A percentile compares a stretch with the other conserved stretches of the same genome.
Evolutionary conservation across 2,797 vertebrate genomes (phyloP).

Genomic region (Labroides dimidiatus): DNA sequence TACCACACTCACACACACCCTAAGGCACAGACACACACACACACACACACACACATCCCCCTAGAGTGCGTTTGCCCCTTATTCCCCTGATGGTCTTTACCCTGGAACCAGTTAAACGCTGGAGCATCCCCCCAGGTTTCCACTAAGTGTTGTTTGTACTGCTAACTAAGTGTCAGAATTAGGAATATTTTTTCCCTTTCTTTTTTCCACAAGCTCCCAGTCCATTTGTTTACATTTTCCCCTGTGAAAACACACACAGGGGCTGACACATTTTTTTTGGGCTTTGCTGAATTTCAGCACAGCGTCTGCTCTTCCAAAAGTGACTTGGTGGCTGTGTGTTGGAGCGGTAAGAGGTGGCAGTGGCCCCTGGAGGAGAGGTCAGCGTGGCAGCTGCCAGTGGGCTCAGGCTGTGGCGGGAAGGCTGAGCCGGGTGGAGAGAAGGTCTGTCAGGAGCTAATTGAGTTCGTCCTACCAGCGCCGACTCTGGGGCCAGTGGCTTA

Average conservation of each 20-base stretch:
- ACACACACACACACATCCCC: constrained; percentile 47
- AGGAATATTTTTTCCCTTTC: constrained; percentile 47
- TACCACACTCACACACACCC: constrained; percentile 53
- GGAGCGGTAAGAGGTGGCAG: constrained; percentile 70
- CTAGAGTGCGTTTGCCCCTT: constrained; percentile 52
- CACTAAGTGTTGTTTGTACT: constrained; percentile 29
- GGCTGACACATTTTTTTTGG: constrained; percentile 32
- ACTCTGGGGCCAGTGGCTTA: constrained; percentile 85
- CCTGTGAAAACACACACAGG: constrained; percentile 39
- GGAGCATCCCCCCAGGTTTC: constrained; percentile 72
- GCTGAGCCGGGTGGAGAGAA: constrained; percentile 69
- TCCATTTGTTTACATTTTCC: constrained; percentile 62
- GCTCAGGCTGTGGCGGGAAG: constrained; percentile 68
- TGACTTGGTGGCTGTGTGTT: constrained; percentile 60
- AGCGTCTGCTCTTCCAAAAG: constrained; percentile 54
- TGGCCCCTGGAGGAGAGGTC: constrained; percentile 80
- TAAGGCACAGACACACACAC: constrained; percentile 24
- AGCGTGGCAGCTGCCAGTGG: constrained; percentile 77
- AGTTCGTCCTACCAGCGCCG: constrained; percentile 82
- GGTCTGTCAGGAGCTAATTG: constrained; percentile 88
- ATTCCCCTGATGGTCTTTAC: constrained; percentile 82
- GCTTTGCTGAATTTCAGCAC: constrained; percentile 44
- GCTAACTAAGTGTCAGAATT: constrained; percentile 43
- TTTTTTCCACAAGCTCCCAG: constrained; percentile 38
- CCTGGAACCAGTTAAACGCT: constrained; percentile 70